phyloP scores from a whole-genome alignment of 2,113 vertebrate species.

The Numida meleagris region DNA sequence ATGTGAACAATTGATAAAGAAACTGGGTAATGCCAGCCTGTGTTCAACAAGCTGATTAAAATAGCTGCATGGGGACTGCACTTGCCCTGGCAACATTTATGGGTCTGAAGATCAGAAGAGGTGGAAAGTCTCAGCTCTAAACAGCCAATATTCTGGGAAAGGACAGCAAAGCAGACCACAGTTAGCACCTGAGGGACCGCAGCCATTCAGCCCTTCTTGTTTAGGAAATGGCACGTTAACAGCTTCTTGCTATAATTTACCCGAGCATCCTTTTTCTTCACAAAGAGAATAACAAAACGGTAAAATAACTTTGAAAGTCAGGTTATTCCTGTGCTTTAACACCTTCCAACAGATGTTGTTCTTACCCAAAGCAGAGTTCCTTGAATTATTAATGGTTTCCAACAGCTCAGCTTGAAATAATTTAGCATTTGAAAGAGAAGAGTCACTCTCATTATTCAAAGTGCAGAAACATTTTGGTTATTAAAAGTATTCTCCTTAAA shows the following conservation, averaged over 20 bases:
- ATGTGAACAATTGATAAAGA: neutral
- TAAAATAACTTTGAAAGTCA: slow-evolving; percentile 50
- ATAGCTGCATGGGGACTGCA: neutral
- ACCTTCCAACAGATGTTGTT: slow-evolving; percentile 69
- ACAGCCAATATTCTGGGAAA: neutral
- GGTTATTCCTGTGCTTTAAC: slow-evolving; percentile 46
- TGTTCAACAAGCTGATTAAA: neutral
- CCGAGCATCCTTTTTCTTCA: neutral
- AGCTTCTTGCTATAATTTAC: slow-evolving; percentile 1
- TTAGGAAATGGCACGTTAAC: neutral
- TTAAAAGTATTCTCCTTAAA: slow-evolving; percentile 54
- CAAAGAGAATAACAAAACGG: slow-evolving; percentile 1
- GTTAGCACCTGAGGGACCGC: neutral
- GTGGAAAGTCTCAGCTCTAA: neutral
- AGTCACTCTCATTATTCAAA: slow-evolving; percentile 69
- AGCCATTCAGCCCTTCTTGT: neutral
- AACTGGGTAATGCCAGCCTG: accelerated
- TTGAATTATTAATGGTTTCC: slow-evolving; percentile 77
- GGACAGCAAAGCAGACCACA: neutral
- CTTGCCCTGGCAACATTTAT: neutral
- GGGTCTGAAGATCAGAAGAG: neutral
- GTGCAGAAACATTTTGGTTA: slow-evolving; percentile 64
- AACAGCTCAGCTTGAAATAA: slow-evolving; percentile 74
- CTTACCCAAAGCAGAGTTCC: slow-evolving; percentile 56
- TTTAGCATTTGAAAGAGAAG: slow-evolving; percentile 77